Conservation (phyloP, 2,888 invertebrate species). For the Cryptops parisi region DNA sequence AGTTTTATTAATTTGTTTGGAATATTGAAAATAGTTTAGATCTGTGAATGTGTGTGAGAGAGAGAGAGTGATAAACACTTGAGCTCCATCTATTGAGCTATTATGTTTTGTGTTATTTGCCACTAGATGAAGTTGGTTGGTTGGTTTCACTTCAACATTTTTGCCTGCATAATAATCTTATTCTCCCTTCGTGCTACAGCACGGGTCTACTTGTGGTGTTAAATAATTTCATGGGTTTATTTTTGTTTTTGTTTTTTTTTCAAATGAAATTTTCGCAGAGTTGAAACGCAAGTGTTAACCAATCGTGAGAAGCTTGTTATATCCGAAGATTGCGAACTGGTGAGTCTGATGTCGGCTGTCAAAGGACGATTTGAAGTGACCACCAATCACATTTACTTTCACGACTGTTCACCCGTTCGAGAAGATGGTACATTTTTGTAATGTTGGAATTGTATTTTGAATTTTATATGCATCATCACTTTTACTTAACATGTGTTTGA, state of each 20-base stretch:
- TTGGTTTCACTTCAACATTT: too few species aligned
- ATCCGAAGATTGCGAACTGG: slow-evolving; percentile 45
- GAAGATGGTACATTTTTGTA: slow-evolving; percentile 30
- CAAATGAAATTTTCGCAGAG: slow-evolving; percentile 2
- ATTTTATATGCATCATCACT: slow-evolving; percentile 3
- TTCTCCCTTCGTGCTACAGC: too few species aligned
- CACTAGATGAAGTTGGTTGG: too few species aligned
- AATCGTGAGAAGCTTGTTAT: slow-evolving; percentile 43
- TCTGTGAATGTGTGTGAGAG: too few species aligned
- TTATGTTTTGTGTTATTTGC: too few species aligned
- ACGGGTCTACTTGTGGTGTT: too few species aligned
- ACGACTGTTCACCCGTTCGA: slow-evolving; percentile 41
- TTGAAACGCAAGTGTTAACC: slow-evolving; percentile 10
- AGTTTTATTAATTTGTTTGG: too few species aligned
- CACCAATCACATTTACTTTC: slow-evolving; percentile 43
- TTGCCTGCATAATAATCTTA: too few species aligned
- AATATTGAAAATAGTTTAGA: too few species aligned
- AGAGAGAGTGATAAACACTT: too few species aligned
- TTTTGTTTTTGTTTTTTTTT: neutral
- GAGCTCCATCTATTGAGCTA: too few species aligned
- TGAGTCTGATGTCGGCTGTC: slow-evolving; percentile 44
- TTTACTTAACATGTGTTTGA: slow-evolving; percentile 3
- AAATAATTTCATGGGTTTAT: neutral
- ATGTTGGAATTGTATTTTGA: slow-evolving; percentile 13
- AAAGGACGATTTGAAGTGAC: slow-evolving; percentile 47